Evolutionary conservation across 2,888 invertebrate species (phyloP).

Genomic region (Agrotis segetum): DNA sequence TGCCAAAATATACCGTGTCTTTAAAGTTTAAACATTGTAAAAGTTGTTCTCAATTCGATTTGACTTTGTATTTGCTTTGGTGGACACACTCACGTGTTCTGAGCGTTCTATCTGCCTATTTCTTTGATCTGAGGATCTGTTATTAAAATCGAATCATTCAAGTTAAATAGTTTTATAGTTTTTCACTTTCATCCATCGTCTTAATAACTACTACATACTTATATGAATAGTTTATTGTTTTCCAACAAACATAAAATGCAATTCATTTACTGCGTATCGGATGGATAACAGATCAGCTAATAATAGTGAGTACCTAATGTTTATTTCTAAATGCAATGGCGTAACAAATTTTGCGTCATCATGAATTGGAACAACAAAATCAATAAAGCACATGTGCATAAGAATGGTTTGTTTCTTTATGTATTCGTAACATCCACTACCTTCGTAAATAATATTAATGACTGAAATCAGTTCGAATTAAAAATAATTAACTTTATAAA

Average conservation of each 20-base stretch:
- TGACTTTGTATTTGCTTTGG: no score
- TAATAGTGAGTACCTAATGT: conserved; percentile 1
- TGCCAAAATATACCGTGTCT: no score
- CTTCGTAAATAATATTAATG: no score
- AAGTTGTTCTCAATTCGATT: no score
- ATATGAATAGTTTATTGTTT: neutral
- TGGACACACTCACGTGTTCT: no score
- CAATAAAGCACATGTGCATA: neutral
- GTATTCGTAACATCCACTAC: neutral
- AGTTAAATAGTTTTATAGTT: neutral
- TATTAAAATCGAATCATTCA: no score
- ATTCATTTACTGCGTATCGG: conserved; percentile 6
- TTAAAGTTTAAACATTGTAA: no score
- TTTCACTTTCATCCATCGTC: neutral
- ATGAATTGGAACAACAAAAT: neutral
- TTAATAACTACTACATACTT: no score
- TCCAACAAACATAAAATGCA: conserved; percentile 4
- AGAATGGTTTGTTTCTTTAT: neutral
- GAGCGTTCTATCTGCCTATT: no score
- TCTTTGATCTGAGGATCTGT: no score
- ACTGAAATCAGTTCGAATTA: neutral
- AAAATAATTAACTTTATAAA: neutral
- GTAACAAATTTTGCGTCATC: neutral
- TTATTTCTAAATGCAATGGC: conserved; percentile 18
- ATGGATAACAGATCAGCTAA: neutral